Base-by-base conservation (phyloP, 2,113 vertebrate species). In the Dissostichus mawsoni region DNA sequence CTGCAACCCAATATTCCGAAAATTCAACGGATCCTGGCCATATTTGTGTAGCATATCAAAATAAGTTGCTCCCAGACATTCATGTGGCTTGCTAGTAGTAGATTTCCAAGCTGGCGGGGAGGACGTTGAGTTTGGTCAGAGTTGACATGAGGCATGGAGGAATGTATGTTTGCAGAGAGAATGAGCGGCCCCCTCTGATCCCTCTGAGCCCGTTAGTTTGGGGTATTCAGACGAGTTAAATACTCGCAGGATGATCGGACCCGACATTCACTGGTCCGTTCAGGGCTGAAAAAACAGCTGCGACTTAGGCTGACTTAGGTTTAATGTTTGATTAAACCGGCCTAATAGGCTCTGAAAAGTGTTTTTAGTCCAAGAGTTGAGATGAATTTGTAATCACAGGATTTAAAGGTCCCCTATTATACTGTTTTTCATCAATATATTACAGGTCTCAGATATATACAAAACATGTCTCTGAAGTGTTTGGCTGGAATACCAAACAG, bases 171-270 rank as follows among this genome's bases (percentile, higher is more conserved):
- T 50, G 53, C 74, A 71, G 85, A 81, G 80, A 70, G 84, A 82
- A 58, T 52, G 64, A 20, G 67, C 71, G 17, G 52, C 29, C 53
- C 6, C 0, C 76, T 80, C 76, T 89, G 76, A 88, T 84, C 75
- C 73, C 82, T 23, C 48, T 82, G 82, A 87, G 83, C 78, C 58
- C 84, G 90, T 90, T 91, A 57, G 78, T 83, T 92, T 87, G 64
- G 77, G 85, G 62, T 51, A 81, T 82, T 88, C 52, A 68, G 63
- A 33, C 81, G 63, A 81, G 77, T 44, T 77, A 59, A 80, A 80
- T 81, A 36, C 29, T 29, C 63, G 44, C 47, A 7, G 45, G 11
- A 20, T 2, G 10, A 36, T 63, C 56, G 13, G 65, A 76, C 20
- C 45, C 58, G 64, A 62, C 79, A 47, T 52, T 53, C 8, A 47